Base-by-base conservation (phyloP, 2,113 vertebrate genomes). In the Aix galericulata region DNA sequence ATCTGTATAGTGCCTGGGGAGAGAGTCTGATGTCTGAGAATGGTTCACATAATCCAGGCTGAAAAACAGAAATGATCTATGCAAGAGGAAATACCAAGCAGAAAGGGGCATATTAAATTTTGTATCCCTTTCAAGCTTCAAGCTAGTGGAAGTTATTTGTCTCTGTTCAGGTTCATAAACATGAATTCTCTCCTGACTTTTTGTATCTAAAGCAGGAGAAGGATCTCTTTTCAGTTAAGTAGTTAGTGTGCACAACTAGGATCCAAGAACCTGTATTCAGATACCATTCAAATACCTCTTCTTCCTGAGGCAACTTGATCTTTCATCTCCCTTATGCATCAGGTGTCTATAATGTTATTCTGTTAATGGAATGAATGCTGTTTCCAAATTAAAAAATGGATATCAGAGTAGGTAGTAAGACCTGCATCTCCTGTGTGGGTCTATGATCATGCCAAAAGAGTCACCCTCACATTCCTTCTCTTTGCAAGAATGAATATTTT, bases 81-180 rank as follows among this genome's bases (percentile, higher is more conserved):
- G 5, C 16, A 64, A 92, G 44, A 87, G 84, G 38, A 97, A 96
- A 92, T 89, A 76, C 78, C 86, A 73, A 38, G 44, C 13, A 82
- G 23, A 92, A 86, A 84, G 3, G 12, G 22, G 8, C 0, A 2
- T 85, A 76, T 92, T 73, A 60, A 64, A 85, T 82, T 63, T 29
- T 63, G 11, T 71, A 29, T 68, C 31, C 75, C 42, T 84, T 82
- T 85, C 44, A 74, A 76, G 34, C 32, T 84, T 71, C 23, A 87
- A 82, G 23, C 6, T 72, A 25, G 16, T 60, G 34, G 46, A 20
- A 67, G 11, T 72, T 86, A 44, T 13, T 94, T 91, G 38, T 60
- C 29, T 82, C 46, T 58, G 42, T 23, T 76, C 23, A 48, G 26
- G 8, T 66, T 89, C 63, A 59, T 62, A 89, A 86, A 76, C 6